Conservation (phyloP, 2,113 vertebrate species). For the rat (Rattus norvegicus) region DNA sequence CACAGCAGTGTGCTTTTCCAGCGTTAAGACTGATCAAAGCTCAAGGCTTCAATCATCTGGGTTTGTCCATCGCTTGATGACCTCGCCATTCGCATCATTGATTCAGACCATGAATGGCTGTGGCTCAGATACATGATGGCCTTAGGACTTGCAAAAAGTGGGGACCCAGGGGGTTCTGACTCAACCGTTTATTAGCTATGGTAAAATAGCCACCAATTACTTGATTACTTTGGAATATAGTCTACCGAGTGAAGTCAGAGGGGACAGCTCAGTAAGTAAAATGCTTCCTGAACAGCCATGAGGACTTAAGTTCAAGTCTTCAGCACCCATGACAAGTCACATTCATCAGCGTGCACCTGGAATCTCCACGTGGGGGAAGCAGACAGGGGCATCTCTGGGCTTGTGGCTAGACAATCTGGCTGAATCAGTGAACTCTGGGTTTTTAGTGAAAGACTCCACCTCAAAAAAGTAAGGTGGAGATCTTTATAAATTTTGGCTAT, state of each 20-base stretch:
- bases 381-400: not conserved
- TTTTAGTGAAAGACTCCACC: not conserved
- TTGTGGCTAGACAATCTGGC: not conserved
- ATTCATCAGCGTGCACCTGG: not conserved
- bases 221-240: constrained; percentile 24
- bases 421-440: not conserved
- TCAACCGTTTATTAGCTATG: not conserved
- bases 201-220: not conserved
- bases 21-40: not conserved
- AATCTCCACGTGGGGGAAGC: not conserved
- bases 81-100: not conserved
- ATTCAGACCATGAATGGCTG: not conserved
- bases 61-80: not conserved
- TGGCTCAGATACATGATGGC: not conserved
- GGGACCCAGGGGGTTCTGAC: not conserved
- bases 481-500: no score
- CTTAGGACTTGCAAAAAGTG: not conserved
- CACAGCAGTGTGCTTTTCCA: not conserved
- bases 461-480: not conserved
- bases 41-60: not conserved
- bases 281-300: not conserved
- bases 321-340: not conserved
- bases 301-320: not conserved
- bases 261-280: no score
- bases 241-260: not conserved